Conservation (phyloP, 2,888 invertebrate species). For the Zaprionus bogoriensis region DNA sequence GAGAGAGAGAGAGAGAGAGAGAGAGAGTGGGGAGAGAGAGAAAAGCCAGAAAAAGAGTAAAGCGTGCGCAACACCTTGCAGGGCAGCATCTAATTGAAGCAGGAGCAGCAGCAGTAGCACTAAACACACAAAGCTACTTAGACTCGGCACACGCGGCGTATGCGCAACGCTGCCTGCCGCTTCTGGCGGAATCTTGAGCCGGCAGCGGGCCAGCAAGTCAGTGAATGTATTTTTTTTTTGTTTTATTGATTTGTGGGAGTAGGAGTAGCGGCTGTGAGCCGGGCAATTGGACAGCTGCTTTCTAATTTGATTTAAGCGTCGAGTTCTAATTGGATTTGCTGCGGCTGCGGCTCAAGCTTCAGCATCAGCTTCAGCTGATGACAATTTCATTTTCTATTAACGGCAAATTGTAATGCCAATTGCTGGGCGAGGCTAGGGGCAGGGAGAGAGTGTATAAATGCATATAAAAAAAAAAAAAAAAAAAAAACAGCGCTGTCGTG, state of each 20-base stretch:
- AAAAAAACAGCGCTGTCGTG: constrained; percentile 41
- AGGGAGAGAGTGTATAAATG: constrained; percentile 25
- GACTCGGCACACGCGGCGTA: constrained; percentile 49
- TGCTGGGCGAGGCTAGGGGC: constrained; percentile 18
- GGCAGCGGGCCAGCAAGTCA: too few species aligned
- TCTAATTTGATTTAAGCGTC: constrained; percentile 71
- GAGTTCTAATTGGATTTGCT: constrained; percentile 70
- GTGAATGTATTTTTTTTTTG: too few species aligned
- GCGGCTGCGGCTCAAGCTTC: constrained; percentile 46
- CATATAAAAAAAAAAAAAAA: constrained; percentile 23
- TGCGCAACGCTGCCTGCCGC: too few species aligned
- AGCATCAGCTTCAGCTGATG: constrained; percentile 74
- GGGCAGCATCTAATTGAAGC: too few species aligned
- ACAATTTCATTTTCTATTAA: constrained; percentile 75
- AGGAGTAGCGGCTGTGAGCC: not conserved
- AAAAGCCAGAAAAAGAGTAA: too few species aligned
- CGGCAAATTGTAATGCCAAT: constrained; percentile 61
- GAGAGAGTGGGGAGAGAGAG: not conserved
- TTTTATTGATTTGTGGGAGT: not conserved
- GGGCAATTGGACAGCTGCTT: constrained; percentile 26
- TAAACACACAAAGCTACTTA: constrained; percentile 58
- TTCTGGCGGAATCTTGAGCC: too few species aligned
- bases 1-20: not conserved
- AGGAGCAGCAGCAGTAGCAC: not conserved
- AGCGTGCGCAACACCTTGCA: too few species aligned